phyloP scores from a whole-genome alignment of 35 echinoderm and acorn worm species.

The Lytechinus variegatus region DNA sequence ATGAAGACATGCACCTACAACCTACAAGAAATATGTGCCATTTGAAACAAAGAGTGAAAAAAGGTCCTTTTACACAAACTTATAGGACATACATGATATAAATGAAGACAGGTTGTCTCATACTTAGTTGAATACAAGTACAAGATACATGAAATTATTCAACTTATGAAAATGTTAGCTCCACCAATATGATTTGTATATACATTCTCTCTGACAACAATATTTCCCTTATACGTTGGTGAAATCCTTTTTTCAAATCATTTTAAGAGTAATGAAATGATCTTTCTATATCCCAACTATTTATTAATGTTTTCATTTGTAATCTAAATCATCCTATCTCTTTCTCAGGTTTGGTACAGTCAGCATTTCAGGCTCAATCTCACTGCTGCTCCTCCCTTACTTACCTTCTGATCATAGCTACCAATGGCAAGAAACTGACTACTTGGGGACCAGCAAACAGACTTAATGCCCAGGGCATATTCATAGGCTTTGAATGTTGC shows the following conservation, averaged over 20 bases:
- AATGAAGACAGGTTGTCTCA: too few species aligned
- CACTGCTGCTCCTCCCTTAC: not conserved
- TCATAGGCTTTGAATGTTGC: slow-evolving; percentile 98
- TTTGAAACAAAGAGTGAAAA: not conserved
- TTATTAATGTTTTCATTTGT: too few species aligned
- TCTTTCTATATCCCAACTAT: too few species aligned
- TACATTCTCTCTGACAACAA: too few species aligned
- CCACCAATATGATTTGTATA: too few species aligned
- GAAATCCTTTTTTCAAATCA: too few species aligned
- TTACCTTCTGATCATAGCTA: slow-evolving; percentile 98
- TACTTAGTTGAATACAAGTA: too few species aligned
- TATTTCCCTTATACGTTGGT: too few species aligned
- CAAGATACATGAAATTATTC: too few species aligned
- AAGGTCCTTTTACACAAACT: not conserved
- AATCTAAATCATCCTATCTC: too few species aligned
- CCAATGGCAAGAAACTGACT: slow-evolving; percentile 98
- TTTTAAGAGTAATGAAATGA: too few species aligned
- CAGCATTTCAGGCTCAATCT: not conserved
- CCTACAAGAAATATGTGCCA: not conserved
- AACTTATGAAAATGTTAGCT: too few species aligned
- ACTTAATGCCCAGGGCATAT: slow-evolving; percentile 97
- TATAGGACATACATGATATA: not conserved
- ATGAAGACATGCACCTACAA: slow-evolving; percentile 54
- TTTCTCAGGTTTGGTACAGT: not conserved
- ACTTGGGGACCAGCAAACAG: slow-evolving; percentile 91